Evolutionary conservation across 2,888 invertebrate species (phyloP), one percentile per base, ranked within the genome.

Genomic region (Cybosia mesomella): DNA sequence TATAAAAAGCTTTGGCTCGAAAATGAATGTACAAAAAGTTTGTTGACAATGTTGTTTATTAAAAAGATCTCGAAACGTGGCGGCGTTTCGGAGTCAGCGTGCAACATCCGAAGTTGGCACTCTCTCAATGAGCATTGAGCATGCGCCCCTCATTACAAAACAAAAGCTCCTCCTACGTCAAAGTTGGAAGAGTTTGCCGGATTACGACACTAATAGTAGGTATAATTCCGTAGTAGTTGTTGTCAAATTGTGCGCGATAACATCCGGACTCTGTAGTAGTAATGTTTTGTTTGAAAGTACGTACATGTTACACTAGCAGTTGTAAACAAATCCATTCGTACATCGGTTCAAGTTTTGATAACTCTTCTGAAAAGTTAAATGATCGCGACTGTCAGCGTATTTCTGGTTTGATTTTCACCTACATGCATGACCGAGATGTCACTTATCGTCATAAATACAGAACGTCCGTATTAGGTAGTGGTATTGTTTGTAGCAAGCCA

Each of bases 101-200:
- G 71, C 72, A 81, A 79, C 80, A 83, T 79, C 67, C 66, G 39
- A 34, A 78, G 76, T 84, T 83, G 84, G 83, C 85, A 86, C 76
- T 64, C 70, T 73, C 71, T 86, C 81, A 83, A 82, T 78, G 79
- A 79, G 73, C 73, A 78, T 68, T 78, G 79, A 79, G 73, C 73
- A 78, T 68, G 75, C 74, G 74, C 66, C 72, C 79, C 67, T 76
- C 67, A 70, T 79, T 80, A 75, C 71, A 73, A 22, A 77, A 77
- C 74, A 72, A 76, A 79, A 80, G 71, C 70, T 82, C 74, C 68
- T 73, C 66, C 75, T 75, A 73, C 75, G 73, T 76, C 71, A 75
- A 78, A 80, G 65, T 76, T 72, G 34, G 68, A 73, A 77, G 80
- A 85, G 73, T 80, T 80, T 69, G 34, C 64, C 64, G 66, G 53